phyloP scores from a whole-genome alignment of 2,797 vertebrate genomes.

The Garrulus glandarius region DNA sequence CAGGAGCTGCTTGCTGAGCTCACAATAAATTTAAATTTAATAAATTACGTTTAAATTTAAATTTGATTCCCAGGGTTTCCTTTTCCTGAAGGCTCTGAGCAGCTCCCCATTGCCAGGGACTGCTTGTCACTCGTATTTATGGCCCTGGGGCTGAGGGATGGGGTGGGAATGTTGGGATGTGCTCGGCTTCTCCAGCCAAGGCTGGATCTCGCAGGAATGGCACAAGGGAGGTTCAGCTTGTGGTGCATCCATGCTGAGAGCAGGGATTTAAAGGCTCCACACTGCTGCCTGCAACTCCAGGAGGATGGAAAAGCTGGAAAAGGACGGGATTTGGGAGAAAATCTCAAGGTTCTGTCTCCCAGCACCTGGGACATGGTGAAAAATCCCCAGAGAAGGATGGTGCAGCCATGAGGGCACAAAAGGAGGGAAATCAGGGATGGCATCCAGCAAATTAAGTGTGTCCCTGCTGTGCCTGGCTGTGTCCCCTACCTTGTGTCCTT shows the following conservation, averaged over 20 bases:
- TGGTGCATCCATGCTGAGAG: neutral
- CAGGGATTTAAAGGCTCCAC: neutral
- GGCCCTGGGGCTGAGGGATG: neutral
- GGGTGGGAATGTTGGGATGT: neutral
- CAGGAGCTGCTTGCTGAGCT: neutral
- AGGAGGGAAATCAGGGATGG: neutral
- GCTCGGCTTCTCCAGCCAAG: neutral
- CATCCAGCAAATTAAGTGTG: neutral
- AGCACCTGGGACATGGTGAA: fast-evolving
- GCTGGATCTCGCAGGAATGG: neutral
- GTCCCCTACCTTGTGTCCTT: conserved; percentile 79
- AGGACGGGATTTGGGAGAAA: neutral
- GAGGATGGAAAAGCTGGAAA: neutral
- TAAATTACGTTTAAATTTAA: too few relatives aligned
- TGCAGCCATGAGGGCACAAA: neutral
- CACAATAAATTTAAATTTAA: neutral
- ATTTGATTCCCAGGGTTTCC: neutral
- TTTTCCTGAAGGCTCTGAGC: neutral
- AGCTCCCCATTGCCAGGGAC: fast-evolving
- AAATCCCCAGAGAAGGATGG: neutral
- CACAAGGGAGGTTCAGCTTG: fast-evolving
- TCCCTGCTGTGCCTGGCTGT: fast-evolving
- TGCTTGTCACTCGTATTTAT: neutral
- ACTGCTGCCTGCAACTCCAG: neutral
- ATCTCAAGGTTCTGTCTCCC: neutral